Evolutionary conservation across 2,113 vertebrate genomes (phyloP), one percentile per base, ranked within the genome.

Genomic region (Carlito syrichta): DNA sequence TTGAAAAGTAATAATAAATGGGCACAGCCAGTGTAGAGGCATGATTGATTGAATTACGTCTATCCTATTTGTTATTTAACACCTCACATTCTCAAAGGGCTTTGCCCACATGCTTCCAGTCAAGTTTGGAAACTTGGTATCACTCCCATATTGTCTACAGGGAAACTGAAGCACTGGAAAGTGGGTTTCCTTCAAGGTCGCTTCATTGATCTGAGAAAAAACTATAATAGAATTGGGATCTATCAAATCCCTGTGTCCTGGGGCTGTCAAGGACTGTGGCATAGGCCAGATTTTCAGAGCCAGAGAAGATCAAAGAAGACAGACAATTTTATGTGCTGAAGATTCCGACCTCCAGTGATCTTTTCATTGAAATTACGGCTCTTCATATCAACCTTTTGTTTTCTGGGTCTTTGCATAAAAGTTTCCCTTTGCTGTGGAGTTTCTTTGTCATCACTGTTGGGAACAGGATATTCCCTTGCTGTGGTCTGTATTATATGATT

Each of bases 1-100:
- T 96, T 94, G 95, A 92, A 97, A 96, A 82, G 60, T 77, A 79
- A 48, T 92, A 95, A 96, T 95, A 92, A 96, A 94, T 93, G 85
- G 77, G 20, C 52, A 76, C 8, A 93, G 68, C 45, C 45, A 56
- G 69, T 40, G 50, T 30, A 2, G 10, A 73, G 38, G 20, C 38
- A 56, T 58, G 77, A 93, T 25, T 63, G 89, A 94, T n/a, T 54
- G 74, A 82, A 94, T 93, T 82, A 8, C 63, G 58, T 93, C 14
- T 54, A 54, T 87, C 35, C 56, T 84, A 35, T 94, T 93, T 84
- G 45, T 89, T 89, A 83, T 88, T 96, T 93, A 91, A 40, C 30
- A 89, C 22, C 66, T 89, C 62, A 16, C 0, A 1, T 86, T 20
- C 84, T 96, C 69, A 77, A 87, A 85, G 71, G 22, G 40, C 73